A percentile compares a stretch with the other conserved stretches of the same genome.
phyloP scores from a whole-genome alignment of 2,113 vertebrate species.

The Urocitellus parryii region DNA sequence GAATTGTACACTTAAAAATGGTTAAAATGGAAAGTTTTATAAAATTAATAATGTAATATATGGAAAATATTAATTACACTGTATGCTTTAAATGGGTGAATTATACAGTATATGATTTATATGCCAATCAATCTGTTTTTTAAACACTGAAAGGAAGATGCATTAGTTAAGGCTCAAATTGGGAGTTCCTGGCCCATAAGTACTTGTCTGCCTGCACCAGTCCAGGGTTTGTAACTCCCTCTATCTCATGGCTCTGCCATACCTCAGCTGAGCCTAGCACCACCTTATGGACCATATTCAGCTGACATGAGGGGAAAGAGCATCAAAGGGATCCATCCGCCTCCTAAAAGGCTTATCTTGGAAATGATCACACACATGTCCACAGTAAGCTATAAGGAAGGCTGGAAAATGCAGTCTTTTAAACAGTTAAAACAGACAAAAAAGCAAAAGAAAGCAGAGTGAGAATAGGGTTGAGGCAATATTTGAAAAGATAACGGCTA shows the following conservation, averaged over 20 bases:
- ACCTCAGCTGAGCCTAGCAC: too few relatives aligned
- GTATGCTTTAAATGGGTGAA: neutral
- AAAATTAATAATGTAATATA: neutral
- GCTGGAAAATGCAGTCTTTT: neutral
- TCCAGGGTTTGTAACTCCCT: neutral
- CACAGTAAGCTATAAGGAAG: neutral
- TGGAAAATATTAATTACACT: neutral
- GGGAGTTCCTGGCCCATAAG: neutral
- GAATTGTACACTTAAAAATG: neutral
- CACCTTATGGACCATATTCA: neutral
- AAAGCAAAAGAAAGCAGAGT: neutral
- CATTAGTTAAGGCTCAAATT: neutral
- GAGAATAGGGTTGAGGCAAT: neutral
- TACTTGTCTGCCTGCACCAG: neutral
- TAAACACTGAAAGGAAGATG: neutral
- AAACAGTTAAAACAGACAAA: neutral
- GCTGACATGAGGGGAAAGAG: neutral
- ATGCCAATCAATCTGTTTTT: neutral
- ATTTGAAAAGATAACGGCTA: neutral
- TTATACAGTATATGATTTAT: neutral
- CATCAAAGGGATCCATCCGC: too few relatives aligned
- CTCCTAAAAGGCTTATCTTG: neutral
- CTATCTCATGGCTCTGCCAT: neutral
- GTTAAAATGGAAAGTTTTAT: neutral
- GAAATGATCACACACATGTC: neutral